Conservation (phyloP, 2,888 invertebrate species). For the Cerceris rybyensis region DNA sequence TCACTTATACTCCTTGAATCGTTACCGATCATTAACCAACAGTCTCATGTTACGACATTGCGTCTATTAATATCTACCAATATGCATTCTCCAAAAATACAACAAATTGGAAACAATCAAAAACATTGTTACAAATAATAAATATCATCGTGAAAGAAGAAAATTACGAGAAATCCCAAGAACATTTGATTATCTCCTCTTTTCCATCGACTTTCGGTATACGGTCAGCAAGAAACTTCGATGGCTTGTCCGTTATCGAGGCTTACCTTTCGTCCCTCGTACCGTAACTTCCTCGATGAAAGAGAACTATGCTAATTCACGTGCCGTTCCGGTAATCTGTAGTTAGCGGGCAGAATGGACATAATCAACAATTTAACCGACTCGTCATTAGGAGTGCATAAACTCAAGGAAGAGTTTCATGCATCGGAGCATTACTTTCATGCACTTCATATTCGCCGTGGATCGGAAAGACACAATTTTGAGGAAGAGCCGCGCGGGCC, state of each 20-base stretch:
- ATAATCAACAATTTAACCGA: conserved; percentile 82
- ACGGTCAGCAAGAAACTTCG: background rate
- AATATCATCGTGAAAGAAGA: too few relatives aligned
- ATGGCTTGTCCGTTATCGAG: conserved; percentile 10
- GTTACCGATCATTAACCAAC: too few relatives aligned
- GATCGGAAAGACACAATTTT: conserved; percentile 82
- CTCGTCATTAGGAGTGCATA: conserved; percentile 57
- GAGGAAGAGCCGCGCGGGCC: conserved; percentile 81
- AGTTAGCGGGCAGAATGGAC: conserved; percentile 80
- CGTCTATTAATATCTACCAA: too few relatives aligned
- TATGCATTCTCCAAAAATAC: too few relatives aligned
- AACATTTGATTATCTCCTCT: too few relatives aligned
- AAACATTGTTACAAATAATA: too few relatives aligned
- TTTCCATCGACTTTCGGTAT: background rate
- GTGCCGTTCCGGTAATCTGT: conserved; percentile 68
- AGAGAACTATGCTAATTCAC: conserved; percentile 65
- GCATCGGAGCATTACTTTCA: conserved; percentile 44
- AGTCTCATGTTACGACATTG: too few relatives aligned
- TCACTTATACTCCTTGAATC: too few relatives aligned
- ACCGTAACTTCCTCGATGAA: conserved; percentile 4
- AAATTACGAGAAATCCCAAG: too few relatives aligned
- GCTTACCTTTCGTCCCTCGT: conserved; percentile 22
- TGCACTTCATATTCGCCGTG: conserved; percentile 73
- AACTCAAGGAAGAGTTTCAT: background rate
- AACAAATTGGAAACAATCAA: too few relatives aligned